A percentile compares a stretch with the other conserved stretches of the same genome.
Conservation (phyloP, 2,888 invertebrate genomes). For the Polietes domitor region DNA sequence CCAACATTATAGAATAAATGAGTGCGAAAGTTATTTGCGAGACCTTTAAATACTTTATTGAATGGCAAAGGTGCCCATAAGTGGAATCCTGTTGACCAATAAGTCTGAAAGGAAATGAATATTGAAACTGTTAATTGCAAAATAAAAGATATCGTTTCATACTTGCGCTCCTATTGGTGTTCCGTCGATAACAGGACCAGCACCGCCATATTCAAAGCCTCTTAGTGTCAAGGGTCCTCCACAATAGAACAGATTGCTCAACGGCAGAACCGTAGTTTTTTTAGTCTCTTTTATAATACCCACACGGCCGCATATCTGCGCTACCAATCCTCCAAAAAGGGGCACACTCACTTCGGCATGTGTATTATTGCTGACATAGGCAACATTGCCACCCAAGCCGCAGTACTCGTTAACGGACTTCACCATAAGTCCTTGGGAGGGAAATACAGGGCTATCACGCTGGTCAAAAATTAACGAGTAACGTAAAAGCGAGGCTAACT, state of each 20-base stretch:
- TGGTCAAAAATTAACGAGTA: constrained; percentile 90
- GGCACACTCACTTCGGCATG: constrained; percentile 87
- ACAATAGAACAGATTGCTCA: constrained; percentile 78
- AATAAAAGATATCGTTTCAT: constrained; percentile 9
- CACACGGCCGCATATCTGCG: constrained; percentile 78
- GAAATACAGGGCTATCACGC: constrained; percentile 91
- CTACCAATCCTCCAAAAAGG: constrained; percentile 81
- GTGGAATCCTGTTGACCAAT: constrained; percentile 94
- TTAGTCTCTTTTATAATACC: constrained; percentile 78
- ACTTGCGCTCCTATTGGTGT: constrained; percentile 87
- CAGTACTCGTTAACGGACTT: constrained; percentile 92
- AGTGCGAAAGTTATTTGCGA: constrained; percentile 92
- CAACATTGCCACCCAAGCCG: constrained; percentile 93
- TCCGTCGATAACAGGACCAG: constrained; percentile 91
- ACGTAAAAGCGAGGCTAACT: constrained; percentile 92
- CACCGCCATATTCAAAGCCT: constrained; percentile 93
- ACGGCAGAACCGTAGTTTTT: constrained; percentile 75
- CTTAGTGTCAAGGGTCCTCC: constrained; percentile 95
- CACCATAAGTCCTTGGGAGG: constrained; percentile 87
- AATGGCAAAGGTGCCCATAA: constrained; percentile 95
- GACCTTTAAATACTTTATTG: constrained; percentile 87
- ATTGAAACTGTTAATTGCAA: constrained; percentile 8
- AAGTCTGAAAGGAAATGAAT: constrained; percentile 82
- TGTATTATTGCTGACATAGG: constrained; percentile 91
- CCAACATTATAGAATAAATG: constrained; percentile 96